These are phyloP conservation scores for Eupsilia transversa DNA, from an alignment of 2,888 invertebrate genomes.

Conservation along the genomic window DNA sequence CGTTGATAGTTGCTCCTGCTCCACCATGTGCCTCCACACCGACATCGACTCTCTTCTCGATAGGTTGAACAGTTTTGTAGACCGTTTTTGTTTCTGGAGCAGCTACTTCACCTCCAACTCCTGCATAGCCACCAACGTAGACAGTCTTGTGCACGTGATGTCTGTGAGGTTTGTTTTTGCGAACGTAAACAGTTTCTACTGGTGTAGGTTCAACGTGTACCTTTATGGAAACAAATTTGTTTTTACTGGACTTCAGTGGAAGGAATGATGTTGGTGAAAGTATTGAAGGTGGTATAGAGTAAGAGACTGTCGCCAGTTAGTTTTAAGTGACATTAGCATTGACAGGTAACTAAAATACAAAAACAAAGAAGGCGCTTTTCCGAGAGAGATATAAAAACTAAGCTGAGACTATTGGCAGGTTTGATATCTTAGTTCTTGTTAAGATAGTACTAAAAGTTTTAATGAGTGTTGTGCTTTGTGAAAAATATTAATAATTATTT, in stretches of 20 bases:
- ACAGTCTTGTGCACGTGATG: slow-evolving; percentile 80
- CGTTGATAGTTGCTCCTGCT: slow-evolving; percentile 59
- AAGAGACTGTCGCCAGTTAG: not conserved
- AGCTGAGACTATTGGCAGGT: not conserved
- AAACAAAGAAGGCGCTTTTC: not conserved
- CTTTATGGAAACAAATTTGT: slow-evolving; percentile 63
- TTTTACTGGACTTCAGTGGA: slow-evolving; percentile 1
- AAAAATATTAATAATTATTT: not conserved
- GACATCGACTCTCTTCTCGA: slow-evolving; percentile 82
- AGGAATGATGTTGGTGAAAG: not conserved
- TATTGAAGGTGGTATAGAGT: not conserved
- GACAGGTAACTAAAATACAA: not conserved
- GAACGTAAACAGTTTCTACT: slow-evolving; percentile 73
- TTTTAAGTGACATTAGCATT: not conserved
- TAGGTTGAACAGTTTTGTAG: slow-evolving; percentile 69
- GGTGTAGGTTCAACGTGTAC: slow-evolving; percentile 77
- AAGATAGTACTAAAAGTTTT: not conserved
- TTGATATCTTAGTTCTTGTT: not conserved
- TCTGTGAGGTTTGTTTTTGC: slow-evolving; percentile 79
- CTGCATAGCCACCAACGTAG: slow-evolving; percentile 81
- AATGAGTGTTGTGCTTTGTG: not conserved
- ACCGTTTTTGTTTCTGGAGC: slow-evolving; percentile 64
- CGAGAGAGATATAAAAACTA: not conserved
- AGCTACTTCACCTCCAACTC: slow-evolving; percentile 69
- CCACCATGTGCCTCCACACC: slow-evolving; percentile 72